These are phyloP conservation scores for Drosophila demipolita DNA, from an alignment of 2,888 invertebrate species.

Conservation along the genomic window DNA sequence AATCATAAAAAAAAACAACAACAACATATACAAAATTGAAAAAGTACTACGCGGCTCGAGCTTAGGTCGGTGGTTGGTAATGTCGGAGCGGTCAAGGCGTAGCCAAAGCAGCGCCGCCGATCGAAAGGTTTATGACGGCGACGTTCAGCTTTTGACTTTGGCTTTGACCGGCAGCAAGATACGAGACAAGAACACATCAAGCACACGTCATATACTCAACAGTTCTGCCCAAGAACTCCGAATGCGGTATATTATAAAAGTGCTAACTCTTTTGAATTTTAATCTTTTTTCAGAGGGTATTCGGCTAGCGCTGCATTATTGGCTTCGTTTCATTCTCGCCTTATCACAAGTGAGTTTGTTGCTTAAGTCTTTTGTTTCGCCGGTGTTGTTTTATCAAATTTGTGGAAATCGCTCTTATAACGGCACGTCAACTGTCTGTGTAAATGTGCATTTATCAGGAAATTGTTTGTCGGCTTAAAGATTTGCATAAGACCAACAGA, in stretches of 20 bases:
- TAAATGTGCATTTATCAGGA: constrained; percentile 65
- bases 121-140: constrained; percentile 51
- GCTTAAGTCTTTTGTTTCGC: constrained; percentile 71
- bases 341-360: constrained; percentile 67
- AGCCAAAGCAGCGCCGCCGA: constrained; percentile 64
- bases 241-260: constrained; percentile 10
- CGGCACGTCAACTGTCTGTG: constrained; percentile 40
- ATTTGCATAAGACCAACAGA: constrained; percentile 70
- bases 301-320: neutral
- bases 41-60: constrained; percentile 41
- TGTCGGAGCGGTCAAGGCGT: constrained; percentile 59
- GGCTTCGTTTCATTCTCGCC: neutral
- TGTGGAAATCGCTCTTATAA: constrained; percentile 71
- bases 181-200: constrained; percentile 50
- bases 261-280: neutral
- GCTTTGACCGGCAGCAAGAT: constrained; percentile 40
- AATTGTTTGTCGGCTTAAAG: constrained; percentile 67
- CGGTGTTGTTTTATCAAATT: constrained; percentile 61
- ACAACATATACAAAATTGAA: constrained; percentile 55
- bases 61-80: constrained; percentile 18
- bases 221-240: neutral
- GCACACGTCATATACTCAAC: constrained; percentile 30
- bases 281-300: constrained; percentile 15
- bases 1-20: constrained; percentile 59
- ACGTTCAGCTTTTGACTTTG: constrained; percentile 36